These are phyloP conservation scores for Heliothis subflexa DNA, from an alignment of 1,140 invertebrate species.

Conservation along the genomic window DNA sequence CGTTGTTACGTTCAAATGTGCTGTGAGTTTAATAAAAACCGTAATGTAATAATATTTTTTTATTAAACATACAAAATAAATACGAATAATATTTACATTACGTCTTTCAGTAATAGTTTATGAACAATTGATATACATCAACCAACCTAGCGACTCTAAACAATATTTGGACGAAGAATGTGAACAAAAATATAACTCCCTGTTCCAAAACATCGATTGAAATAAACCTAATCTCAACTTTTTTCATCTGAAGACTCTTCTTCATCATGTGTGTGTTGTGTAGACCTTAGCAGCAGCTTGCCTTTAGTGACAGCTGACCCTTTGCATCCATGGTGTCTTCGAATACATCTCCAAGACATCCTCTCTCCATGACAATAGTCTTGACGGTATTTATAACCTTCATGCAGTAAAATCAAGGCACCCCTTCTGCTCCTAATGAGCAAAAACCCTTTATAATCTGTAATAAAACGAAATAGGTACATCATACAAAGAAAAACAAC, in stretches of 20 bases:
- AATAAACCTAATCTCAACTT: slow-evolving; percentile 18
- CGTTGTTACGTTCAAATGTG: no score
- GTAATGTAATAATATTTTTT: no score
- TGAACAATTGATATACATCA: no score
- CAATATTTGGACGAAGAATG: background rate
- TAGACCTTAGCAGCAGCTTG: background rate
- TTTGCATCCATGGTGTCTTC: slow-evolving; percentile 52
- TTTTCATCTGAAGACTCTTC: slow-evolving; percentile 21
- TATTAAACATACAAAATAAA: no score
- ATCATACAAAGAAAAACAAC: background rate
- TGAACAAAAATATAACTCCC: background rate
- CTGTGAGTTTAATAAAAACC: no score
- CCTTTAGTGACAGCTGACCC: slow-evolving; percentile 43
- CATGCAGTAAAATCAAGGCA: slow-evolving; percentile 41
- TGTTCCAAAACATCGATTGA: no score
- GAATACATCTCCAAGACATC: slow-evolving; percentile 52
- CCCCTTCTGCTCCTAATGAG: slow-evolving; percentile 47
- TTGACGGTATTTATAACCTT: slow-evolving; percentile 48
- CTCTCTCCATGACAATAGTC: slow-evolving; percentile 49
- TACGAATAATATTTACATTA: no score
- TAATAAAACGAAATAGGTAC: background rate
- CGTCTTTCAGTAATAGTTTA: no score
- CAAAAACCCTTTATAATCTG: slow-evolving; percentile 12
- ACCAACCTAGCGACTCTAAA: background rate
- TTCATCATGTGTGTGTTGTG: slow-evolving; percentile 27